Evolutionary conservation across 2,888 invertebrate genomes (phyloP).

Genomic region (Drosophila merina): DNA sequence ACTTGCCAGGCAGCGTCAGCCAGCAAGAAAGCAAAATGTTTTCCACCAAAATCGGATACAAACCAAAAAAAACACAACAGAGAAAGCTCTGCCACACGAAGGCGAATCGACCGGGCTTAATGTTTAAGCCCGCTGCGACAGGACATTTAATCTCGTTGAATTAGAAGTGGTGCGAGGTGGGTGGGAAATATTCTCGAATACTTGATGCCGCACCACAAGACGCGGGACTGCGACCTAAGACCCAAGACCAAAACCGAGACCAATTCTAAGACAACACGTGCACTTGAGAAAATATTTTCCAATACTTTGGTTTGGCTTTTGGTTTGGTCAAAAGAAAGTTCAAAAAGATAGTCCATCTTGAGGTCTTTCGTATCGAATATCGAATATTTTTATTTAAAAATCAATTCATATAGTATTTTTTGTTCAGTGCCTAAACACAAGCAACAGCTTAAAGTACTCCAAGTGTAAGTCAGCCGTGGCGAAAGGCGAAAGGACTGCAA

Average conservation of each 20-base stretch:
- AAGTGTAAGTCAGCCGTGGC: slow-evolving; percentile 9
- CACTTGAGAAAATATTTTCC: background rate
- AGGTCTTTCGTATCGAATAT: background rate
- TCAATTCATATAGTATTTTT: background rate
- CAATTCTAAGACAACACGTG: slow-evolving; percentile 2
- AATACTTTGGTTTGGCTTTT: too few species aligned
- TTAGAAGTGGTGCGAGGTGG: slow-evolving; percentile 50
- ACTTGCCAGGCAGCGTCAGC: background rate
- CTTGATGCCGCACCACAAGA: slow-evolving; percentile 25
- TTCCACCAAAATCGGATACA: slow-evolving; percentile 47
- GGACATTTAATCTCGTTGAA: slow-evolving; percentile 79
- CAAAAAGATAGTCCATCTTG: background rate
- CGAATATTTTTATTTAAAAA: background rate
- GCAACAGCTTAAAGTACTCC: slow-evolving; percentile 66
- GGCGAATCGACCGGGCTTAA: slow-evolving; percentile 65
- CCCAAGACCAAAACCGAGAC: slow-evolving; percentile 21
- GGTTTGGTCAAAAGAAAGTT: too few species aligned
- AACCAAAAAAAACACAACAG: slow-evolving; percentile 30
- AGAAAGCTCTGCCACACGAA: slow-evolving; percentile 23
- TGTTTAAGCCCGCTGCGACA: slow-evolving; percentile 75
- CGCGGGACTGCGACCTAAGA: slow-evolving; percentile 20
- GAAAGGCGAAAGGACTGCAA: slow-evolving; percentile 42
- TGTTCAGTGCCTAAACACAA: slow-evolving; percentile 26
- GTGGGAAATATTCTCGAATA: slow-evolving; percentile 3
- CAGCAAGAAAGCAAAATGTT: slow-evolving; percentile 46